Conservation (phyloP, 2,888 invertebrate genomes). For the Criorhina ranunculi region DNA sequence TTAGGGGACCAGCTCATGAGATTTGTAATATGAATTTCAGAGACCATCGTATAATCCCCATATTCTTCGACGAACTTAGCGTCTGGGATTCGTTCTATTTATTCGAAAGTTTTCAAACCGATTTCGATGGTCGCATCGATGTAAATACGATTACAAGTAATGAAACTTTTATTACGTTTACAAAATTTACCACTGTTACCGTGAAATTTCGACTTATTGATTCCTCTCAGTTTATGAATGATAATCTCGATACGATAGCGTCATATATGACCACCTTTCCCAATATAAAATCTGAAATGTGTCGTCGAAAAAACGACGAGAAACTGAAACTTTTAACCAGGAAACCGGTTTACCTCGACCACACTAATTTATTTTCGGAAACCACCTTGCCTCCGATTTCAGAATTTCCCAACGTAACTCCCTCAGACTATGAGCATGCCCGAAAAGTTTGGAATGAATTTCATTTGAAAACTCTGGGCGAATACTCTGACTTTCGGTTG, state of each 20-base stretch:
- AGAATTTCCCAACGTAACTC: neutral
- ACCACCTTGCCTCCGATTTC: neutral
- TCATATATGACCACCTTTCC: neutral
- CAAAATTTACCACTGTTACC: neutral
- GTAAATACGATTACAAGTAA: neutral
- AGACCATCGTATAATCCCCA: neutral
- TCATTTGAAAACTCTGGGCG: neutral
- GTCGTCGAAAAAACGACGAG: neutral
- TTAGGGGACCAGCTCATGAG: constrained; percentile 4
- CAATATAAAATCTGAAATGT: neutral
- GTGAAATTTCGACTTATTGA: constrained; percentile 12
- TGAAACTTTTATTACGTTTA: constrained; percentile 8
- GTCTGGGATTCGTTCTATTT: neutral
- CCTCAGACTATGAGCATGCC: neutral
- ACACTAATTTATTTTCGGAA: neutral
- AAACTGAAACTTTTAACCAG: constrained; percentile 4
- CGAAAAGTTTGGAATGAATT: neutral
- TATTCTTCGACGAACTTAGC: neutral
- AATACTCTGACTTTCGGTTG: constrained; percentile 31
- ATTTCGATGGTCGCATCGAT: neutral
- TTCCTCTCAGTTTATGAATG: neutral
- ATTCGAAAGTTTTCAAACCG: neutral
- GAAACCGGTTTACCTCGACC: neutral
- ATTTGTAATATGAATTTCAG: constrained; percentile 7
- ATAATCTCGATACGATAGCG: neutral